Evolutionary conservation across 2,797 vertebrate species (phyloP).

Genomic region (Neopelma chrysocephalum): DNA sequence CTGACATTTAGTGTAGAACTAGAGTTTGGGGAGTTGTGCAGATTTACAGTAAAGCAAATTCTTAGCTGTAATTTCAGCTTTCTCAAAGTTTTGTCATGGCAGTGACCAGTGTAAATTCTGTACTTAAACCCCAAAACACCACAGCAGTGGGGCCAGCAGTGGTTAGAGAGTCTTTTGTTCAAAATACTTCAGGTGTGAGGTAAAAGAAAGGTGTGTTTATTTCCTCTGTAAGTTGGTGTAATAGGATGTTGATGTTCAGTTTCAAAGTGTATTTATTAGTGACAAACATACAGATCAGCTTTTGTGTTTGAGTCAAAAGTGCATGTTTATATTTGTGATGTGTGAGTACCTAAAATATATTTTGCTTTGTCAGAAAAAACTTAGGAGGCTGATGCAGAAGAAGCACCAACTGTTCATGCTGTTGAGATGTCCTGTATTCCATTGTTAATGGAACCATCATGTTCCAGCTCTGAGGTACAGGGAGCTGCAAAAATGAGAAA

Average conservation of each 20-base stretch:
- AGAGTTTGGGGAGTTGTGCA: background rate
- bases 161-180: background rate
- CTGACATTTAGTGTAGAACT: background rate
- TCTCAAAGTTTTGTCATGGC: background rate
- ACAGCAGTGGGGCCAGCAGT: background rate
- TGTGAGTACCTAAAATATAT: background rate
- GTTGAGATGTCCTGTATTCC: background rate
- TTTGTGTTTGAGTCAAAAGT: background rate
- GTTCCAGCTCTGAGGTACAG: background rate
- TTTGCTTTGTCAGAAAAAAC: slow-evolving; percentile 41
- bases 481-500: background rate
- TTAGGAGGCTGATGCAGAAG: slow-evolving; percentile 27
- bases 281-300: background rate
- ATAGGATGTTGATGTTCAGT: accelerated
- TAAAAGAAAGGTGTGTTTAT: background rate
- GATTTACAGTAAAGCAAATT: background rate
- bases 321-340: accelerated
- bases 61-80: background rate
- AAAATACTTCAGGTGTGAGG: background rate
- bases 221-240: background rate
- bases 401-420: background rate
- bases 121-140: background rate
- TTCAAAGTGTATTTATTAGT: background rate
- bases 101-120: background rate
- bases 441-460: background rate